These are phyloP conservation scores for Hippocampus comes DNA, from an alignment of 2,113 vertebrate genomes.

Conservation along the genomic window DNA sequence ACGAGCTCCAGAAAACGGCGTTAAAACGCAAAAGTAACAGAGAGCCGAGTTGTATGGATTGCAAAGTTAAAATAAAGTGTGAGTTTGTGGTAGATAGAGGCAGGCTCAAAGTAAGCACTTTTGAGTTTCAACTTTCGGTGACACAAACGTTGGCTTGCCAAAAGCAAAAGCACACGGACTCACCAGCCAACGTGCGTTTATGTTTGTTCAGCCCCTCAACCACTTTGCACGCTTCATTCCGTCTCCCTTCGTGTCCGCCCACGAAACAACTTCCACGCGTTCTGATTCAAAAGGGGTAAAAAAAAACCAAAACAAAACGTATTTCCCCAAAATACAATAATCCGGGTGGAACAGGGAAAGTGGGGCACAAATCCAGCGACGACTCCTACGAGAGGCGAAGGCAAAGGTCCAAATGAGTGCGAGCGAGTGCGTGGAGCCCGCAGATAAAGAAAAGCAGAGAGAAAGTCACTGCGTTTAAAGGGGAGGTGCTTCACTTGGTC, in stretches of 20 bases:
- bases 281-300: background rate
- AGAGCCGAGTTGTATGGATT: background rate
- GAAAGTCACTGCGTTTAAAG: slow-evolving; percentile 66
- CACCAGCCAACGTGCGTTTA: background rate
- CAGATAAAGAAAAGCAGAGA: slow-evolving; percentile 17
- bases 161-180: background rate
- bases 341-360: background rate
- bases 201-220: slow-evolving; percentile 46
- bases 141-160: background rate
- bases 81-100: background rate
- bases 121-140: background rate
- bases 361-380: slow-evolving; percentile 11
- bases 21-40: background rate
- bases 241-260: slow-evolving; percentile 52
- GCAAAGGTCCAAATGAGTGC: slow-evolving; percentile 42
- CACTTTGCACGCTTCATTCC: slow-evolving; percentile 55
- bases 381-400: slow-evolving; percentile 30
- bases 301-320: background rate
- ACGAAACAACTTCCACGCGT: slow-evolving; percentile 4
- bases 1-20: slow-evolving; percentile 1
- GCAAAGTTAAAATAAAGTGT: background rate
- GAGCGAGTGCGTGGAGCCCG: slow-evolving; percentile 40
- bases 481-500: slow-evolving; percentile 63
- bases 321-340: background rate
- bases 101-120: background rate